A percentile compares a stretch with the other conserved stretches of the same genome.
These are phyloP conservation scores for Pinctada fucata DNA, from an alignment of 2,888 invertebrate genomes.

Conservation along the genomic window DNA sequence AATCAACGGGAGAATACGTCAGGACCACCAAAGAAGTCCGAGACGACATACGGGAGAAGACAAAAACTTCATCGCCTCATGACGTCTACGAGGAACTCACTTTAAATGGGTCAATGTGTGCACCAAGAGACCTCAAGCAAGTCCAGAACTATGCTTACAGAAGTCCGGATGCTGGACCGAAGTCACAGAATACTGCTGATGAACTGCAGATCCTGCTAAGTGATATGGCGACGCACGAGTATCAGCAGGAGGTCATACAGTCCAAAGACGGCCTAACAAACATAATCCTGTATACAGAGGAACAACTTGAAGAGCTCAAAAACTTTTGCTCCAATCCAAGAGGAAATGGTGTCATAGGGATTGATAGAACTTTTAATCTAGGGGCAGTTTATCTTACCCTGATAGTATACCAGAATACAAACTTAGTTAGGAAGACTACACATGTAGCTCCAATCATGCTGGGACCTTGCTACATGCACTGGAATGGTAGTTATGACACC, in stretches of 20 bases:
- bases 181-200: conserved; percentile 12
- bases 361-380: conserved; percentile 30
- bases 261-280: conserved; percentile 21
- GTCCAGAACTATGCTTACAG: conserved; percentile 5
- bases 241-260: conserved; percentile 12
- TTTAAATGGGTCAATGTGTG: not conserved
- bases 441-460: conserved; percentile 20
- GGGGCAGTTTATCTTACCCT: conserved; percentile 20
- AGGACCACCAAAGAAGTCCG: not conserved
- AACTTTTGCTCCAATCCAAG: conserved; percentile 3
- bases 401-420: conserved; percentile 20
- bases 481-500: conserved; percentile 13
- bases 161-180: not conserved
- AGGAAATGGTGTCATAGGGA: conserved; percentile 17
- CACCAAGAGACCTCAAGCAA: not conserved
- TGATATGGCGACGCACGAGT: not conserved
- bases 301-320: conserved; percentile 28
- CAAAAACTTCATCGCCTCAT: not conserved
- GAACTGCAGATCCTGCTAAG: conserved; percentile 4
- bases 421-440: conserved; percentile 18
- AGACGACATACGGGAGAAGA: not conserved
- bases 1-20: not conserved
- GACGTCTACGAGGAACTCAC: not conserved
- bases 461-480: conserved; percentile 30
- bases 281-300: conserved; percentile 19